Percentiles rank a stretch among this genome's conserved stretches.
phyloP scores from a whole-genome alignment of 1,140 invertebrate species.

The Drosophila punjabiensis region DNA sequence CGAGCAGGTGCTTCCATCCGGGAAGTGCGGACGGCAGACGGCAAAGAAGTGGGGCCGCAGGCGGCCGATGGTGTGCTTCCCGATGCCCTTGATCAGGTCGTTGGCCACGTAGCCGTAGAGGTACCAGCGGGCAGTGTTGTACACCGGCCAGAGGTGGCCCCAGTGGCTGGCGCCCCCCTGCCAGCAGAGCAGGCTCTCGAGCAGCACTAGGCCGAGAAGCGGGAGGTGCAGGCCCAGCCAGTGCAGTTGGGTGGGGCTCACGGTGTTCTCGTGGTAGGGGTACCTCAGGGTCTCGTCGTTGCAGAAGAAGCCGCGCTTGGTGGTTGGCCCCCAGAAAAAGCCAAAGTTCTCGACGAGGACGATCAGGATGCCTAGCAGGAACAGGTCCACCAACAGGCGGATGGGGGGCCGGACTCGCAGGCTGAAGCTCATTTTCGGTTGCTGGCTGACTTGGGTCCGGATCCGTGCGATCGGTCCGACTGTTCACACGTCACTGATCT shows the following conservation, averaged over 20 bases:
- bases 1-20: slow-evolving; percentile 47
- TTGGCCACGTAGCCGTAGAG: slow-evolving; percentile 92
- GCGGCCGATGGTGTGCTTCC: slow-evolving; percentile 95
- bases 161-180: slow-evolving; percentile 53
- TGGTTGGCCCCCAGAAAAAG: slow-evolving; percentile 61
- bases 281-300: slow-evolving; percentile 96
- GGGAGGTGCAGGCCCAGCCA: slow-evolving; percentile 44
- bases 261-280: slow-evolving; percentile 92
- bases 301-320: slow-evolving; percentile 97
- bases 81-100: slow-evolving; percentile 93
- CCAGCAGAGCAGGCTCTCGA: slow-evolving; percentile 36
- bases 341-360: slow-evolving; percentile 35
- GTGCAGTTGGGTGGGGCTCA: slow-evolving; percentile 79
- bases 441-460: neutral
- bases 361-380: slow-evolving; percentile 35
- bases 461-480: slow-evolving; percentile 34
- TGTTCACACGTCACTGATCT: slow-evolving; percentile 54
- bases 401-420: slow-evolving; percentile 5
- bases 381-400: slow-evolving; percentile 45
- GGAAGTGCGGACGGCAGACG: slow-evolving; percentile 88
- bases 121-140: slow-evolving; percentile 91
- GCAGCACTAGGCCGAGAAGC: slow-evolving; percentile 17
- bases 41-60: slow-evolving; percentile 96
- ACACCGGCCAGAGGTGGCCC: slow-evolving; percentile 87
- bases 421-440: slow-evolving; percentile 52